Base-by-base conservation (phyloP, 2,797 vertebrate species). In the Acrossocheilus fasciatus region DNA sequence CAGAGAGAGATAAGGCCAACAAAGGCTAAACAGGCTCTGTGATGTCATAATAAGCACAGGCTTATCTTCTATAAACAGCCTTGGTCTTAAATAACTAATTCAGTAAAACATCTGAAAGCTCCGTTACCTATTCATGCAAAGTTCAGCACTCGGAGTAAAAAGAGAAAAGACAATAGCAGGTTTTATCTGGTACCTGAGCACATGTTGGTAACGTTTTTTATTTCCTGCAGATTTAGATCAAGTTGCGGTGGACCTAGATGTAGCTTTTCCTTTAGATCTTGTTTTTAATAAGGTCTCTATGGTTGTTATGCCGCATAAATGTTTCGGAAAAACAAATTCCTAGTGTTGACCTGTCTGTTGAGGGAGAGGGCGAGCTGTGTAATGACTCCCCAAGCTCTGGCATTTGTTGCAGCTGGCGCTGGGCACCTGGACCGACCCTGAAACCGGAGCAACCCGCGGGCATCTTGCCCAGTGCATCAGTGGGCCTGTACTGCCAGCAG, bases 381-480 rank as follows among this genome's bases (percentile, higher is more conserved):
- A 82, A 81, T 88, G 81, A 50, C 26, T 75, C 79, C 41, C 54
- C 23, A 14, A 50, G 41, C 26, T 50, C 64, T 74, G 75, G 82
- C 62, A 86, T 87, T 85, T 87, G 83, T 87, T 85, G 84, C 81
- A 82, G 88, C 86, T 89, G 88, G 47, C 43, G 3, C 43, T 45
- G 70, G 78, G 81, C 73, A 84, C 84, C 86, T 70, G 78, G 68
- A 72, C 30, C 69, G 10, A 54, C 64, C 59, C 62, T 88, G 84
- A 84, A 88, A 82, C 84, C 20, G 15, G 73, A 90, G 82, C 47
- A 30, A 30, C n/a, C 52, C 23, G 2, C 4, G 36, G 81, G 78
- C 81, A 52, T 87, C 69, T 15, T 54, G 87, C 68, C 86, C 59
- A 78, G 64, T 72, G 54, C 81, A 57, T 81, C 87, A 76, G 74